Conservation (phyloP, 2,797 vertebrate species). For the Coccyzus lansbergi region DNA sequence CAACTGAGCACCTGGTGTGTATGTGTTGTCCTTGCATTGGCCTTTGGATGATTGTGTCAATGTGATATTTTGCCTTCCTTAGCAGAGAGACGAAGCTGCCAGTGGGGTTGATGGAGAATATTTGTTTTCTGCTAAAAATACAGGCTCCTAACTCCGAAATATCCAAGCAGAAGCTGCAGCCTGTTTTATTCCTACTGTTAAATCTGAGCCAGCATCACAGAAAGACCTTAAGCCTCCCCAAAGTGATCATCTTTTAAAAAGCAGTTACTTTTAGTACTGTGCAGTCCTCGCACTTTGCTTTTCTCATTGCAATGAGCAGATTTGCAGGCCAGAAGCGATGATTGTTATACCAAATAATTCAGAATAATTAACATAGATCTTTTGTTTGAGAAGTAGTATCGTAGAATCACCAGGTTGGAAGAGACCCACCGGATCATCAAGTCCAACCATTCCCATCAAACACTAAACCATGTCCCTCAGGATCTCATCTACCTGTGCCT, state of each 20-base stretch:
- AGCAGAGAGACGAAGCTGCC: neutral
- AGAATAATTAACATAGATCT: neutral
- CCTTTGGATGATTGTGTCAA: neutral
- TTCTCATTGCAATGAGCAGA: neutral
- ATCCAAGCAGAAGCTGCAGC: neutral
- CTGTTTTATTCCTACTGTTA: neutral
- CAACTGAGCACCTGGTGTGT: conserved; percentile 15
- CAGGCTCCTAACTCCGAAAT: neutral
- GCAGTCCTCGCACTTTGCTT: neutral
- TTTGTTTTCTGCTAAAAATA: neutral
- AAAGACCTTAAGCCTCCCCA: neutral
- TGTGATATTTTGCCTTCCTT: neutral
- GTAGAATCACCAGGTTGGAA: too few species aligned
- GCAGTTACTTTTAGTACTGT: neutral
- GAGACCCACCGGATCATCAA: too few species aligned
- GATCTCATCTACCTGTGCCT: too few species aligned
- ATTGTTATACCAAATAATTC: neutral
- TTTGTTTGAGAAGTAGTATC: neutral
- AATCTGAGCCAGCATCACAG: neutral
- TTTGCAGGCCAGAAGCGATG: neutral
- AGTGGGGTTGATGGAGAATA: neutral
- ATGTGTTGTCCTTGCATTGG: conserved; percentile 38
- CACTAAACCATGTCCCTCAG: too few species aligned
- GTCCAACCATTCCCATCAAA: too few species aligned
- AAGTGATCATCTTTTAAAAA: neutral